Evolutionary conservation across 2,888 invertebrate genomes (phyloP), one percentile per base, ranked within the genome.

Genomic region (Neuroscelio doddi): DNA sequence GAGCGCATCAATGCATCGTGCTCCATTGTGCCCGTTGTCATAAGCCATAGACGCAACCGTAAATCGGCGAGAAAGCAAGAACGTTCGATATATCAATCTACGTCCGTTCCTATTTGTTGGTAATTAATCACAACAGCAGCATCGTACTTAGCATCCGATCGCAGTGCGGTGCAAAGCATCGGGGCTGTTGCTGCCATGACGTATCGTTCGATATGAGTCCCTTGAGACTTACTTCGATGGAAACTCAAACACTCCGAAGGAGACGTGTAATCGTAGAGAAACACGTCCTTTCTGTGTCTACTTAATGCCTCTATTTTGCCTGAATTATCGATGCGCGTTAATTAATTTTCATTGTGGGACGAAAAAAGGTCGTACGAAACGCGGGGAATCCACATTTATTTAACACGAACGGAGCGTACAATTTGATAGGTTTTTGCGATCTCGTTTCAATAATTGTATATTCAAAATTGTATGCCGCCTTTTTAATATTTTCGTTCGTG

Each of bases 61-160:
- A 79, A 78, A 79, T 79, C 74, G 76, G 71, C 65, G 72, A 74
- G 70, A 76, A 76, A 74, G 74, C 79, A 80, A 80, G 74, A 77
- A 77, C 78, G 73, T 63, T 71, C 80, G 79, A 79, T 80, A 79
- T 78, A 82, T 81, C 81, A 80, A 79, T 80, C 80, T 69, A 79
- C 77, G 80, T 81, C 70, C 71, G 68, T 66, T 70, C 61, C 72
- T 69, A 80, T 81, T 82, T 80, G 79, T 75, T 71, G 77, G 77
- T 81, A 81, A 82, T 82, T 82, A 82, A 82, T 81, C 80, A 81
- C 75, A 44, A 39, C 46, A 52, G 38, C 64, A 59, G 73, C 76
- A 70, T 70, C 74, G 76, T 75, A 77, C 77, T 79, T 77, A 79
- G 67, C 67, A 68, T 68, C 63, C 65, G 64, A 67, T 53, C 56